Evolutionary conservation across 1,140 invertebrate species (phyloP), one percentile per base, ranked within the genome.

Genomic region (Macrobrachium rosenbergii): DNA sequence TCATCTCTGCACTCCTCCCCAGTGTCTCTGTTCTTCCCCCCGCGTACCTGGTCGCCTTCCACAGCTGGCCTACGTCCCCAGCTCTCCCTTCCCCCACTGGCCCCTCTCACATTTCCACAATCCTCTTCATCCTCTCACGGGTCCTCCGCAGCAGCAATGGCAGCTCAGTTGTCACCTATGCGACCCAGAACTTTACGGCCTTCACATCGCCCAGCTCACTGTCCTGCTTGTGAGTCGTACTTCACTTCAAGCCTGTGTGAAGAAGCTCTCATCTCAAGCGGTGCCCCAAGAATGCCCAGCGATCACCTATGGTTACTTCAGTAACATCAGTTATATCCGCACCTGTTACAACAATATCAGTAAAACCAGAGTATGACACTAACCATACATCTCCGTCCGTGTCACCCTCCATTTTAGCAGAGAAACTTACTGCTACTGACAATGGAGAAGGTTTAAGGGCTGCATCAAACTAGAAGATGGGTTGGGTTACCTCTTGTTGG

Each of bases 211-310:
- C 89, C 89, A 21, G 89, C 89, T 58, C 86, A 90, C 64, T 90
- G 89, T 76, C 89, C 89, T 62, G 89, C 89, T 75, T 90, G 89
- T 63, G 89, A n/a, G 89, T 67, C 69, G 89, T 90, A 90, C 82
- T 90, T 90, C 87, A 90, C 89, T 23, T 90, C 88, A 82, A 87
- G 89, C 79, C 89, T n/a, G n/a, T n/a, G n/a, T n/a, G n/a, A n/a
- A n/a, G n/a, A n/a, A n/a, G n/a, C n/a, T n/a, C 89, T 64, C 89
- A 90, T 58, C 87, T 90, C 63, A 90, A 90, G 45, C 87, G 89
- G 43, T 90, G 89, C 64, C 89, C 89, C 59, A 90, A 90, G 84
- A 90, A 90, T 81, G 37, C 89, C 52, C 87, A 90, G 77, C 87
- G 89, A 58, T 67, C 88, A 17, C 63, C 87, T 11, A 28, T 87